phyloP scores from a whole-genome alignment of 2,113 vertebrate genomes.

The Anthoscopus minutus region DNA sequence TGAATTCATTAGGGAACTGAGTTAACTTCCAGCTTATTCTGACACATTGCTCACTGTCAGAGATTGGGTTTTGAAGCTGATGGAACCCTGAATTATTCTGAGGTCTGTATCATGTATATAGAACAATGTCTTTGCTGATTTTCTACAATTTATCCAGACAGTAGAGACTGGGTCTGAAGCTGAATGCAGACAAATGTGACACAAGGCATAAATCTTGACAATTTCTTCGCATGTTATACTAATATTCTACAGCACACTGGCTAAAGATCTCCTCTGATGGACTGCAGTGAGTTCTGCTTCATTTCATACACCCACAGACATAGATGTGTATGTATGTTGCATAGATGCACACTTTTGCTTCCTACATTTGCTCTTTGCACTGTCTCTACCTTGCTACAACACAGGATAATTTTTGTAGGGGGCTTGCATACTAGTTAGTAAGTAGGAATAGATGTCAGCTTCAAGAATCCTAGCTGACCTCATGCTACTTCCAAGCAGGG shows the following conservation, averaged over 20 bases:
- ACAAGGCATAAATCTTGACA: not conserved
- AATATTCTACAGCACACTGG: not conserved
- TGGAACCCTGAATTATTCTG: not conserved
- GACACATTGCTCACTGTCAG: not conserved
- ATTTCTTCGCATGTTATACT: not conserved
- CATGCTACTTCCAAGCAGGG: not conserved
- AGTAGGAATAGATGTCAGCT: not conserved
- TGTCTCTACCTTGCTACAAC: not conserved
- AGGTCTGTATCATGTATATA: not conserved
- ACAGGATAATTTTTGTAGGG: not conserved
- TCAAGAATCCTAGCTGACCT: not conserved
- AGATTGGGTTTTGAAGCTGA: not conserved
- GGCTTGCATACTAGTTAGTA: not conserved
- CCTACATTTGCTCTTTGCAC: not conserved
- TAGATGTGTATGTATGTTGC: rapidly evolving
- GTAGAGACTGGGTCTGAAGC: not conserved
- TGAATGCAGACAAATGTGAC: not conserved
- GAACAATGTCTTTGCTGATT: not conserved
- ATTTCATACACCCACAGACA: not conserved
- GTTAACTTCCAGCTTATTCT: not conserved
- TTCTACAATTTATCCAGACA: not conserved
- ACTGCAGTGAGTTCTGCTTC: not conserved
- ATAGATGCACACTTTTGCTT: not conserved
- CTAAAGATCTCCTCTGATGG: not conserved
- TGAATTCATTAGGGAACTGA: not conserved